Evolutionary conservation across 2,797 vertebrate genomes (phyloP), one percentile per base, ranked within the genome.

Genomic region (Channa striata): DNA sequence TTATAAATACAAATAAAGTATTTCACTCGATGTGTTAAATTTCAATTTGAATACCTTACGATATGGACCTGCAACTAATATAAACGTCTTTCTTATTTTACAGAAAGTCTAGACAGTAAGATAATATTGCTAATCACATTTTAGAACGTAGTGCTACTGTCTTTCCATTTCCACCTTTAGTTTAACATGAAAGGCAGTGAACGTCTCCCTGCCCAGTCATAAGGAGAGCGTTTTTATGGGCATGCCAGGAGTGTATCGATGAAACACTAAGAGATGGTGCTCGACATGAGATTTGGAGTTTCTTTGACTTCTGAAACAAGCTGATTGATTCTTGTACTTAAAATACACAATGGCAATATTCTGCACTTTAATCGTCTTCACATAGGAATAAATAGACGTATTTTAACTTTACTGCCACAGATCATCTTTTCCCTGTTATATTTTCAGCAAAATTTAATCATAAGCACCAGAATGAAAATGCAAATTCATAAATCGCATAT

Each of bases 141-240:
- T 11, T 40, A 34, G 66, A 74, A 43, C 60, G 81, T 6, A 59
- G 73, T 67, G 74, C 53, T 75, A 73, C 88, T 88, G 67, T 78
- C 63, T 75, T 74, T 72, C n/a, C 79, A 90, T 87, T 91, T 82
- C 87, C 46, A 85, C 85, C 81, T 76, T 62, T 65, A 78, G 84
- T 68, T 90, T 85, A 90, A 73, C 78, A 77, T 72, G 76, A 86
- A 88, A 87, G 88, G 77, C 59, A 46, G 52, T 57, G n/a, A 70
- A 73, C 34, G 61, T 72, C 53, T 77, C 49, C 20, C 43, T 54
- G 9, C 62, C 43, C 19, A 59, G 20, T 77, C 67, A n/a, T 63
- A 62, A 70, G 56, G 59, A 33, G 16, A 81, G 61, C 57, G 21
- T 72, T 65, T 78, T 77, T 77, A 17, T n/a, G 73, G 71, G 19